These are phyloP conservation scores for Drosophila lacertosa DNA, from an alignment of 1,140 invertebrate genomes.

Conservation along the genomic window DNA sequence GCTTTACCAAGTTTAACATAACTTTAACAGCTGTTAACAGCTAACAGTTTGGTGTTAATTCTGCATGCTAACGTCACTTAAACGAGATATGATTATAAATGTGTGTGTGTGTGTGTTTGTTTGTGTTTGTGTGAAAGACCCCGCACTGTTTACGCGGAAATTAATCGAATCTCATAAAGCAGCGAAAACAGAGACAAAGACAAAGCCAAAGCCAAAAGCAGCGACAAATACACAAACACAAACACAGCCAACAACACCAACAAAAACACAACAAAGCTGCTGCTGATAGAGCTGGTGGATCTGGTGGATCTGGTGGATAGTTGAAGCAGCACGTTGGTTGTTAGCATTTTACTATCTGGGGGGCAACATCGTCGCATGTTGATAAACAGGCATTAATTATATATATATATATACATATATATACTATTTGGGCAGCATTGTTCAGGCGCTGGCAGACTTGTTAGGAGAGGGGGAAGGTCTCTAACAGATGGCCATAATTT, in stretches of 20 bases:
- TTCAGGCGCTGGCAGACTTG: slow-evolving; percentile 13
- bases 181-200: slow-evolving; percentile 62
- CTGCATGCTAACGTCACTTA: not conserved
- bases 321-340: not conserved
- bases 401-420: too few relatives aligned
- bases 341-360: slow-evolving; percentile 25
- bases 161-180: slow-evolving; percentile 78
- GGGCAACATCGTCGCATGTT: slow-evolving; percentile 70
- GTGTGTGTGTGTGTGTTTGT: slow-evolving; percentile 1
- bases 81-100: not conserved
- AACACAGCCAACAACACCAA: not conserved
- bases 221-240: not conserved
- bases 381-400: slow-evolving; percentile 81
- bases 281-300: not conserved
- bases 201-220: not conserved
- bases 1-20: too few relatives aligned
- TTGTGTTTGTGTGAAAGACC: slow-evolving; percentile 7
- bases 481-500: slow-evolving; percentile 74
- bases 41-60: not conserved
- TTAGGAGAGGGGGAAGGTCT: not conserved
- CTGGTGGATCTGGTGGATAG: not conserved
- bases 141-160: slow-evolving; percentile 65
- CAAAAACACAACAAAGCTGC: slow-evolving; percentile 13
- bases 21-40: not conserved
- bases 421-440: slow-evolving; percentile 57